Percentiles rank a stretch among this genome's conserved stretches.
These are phyloP conservation scores for Vespertilio murinus DNA, from an alignment of 2,797 vertebrate genomes.

Conservation along the genomic window DNA sequence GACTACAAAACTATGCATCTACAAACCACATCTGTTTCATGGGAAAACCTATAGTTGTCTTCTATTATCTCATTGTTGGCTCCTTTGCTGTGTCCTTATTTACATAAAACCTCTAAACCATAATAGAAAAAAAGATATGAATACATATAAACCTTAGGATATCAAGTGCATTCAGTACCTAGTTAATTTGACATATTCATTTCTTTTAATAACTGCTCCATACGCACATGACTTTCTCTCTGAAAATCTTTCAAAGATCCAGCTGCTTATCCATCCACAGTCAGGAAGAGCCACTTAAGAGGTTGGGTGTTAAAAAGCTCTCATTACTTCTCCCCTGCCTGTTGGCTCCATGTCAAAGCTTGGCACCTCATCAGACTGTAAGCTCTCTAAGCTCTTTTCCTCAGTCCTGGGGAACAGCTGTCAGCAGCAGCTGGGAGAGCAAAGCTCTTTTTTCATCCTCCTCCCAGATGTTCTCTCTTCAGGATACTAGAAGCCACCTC, in stretches of 20 bases:
- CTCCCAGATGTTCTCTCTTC: not conserved
- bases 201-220: constrained; percentile 2
- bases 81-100: not conserved
- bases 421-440: not conserved
- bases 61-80: not conserved
- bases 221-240: not conserved
- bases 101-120: constrained; percentile 7
- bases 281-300: not conserved
- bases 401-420: not conserved
- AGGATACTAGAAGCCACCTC: not conserved
- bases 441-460: not conserved
- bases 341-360: not conserved
- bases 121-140: constrained; percentile 5
- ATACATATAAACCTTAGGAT: not conserved
- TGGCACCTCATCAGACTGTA: constrained; percentile 30
- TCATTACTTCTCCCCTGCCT: not conserved
- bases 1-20: not conserved
- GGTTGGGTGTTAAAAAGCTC: not conserved
- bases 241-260: constrained; percentile 31
- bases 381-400: not conserved
- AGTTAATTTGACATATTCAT: constrained; percentile 5
- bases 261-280: not conserved
- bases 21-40: not conserved
- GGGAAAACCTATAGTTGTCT: not conserved
- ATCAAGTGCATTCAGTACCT: not conserved